Evolutionary conservation across 2,113 vertebrate species (phyloP).

Genomic region (Phrynosoma blainvillii): DNA sequence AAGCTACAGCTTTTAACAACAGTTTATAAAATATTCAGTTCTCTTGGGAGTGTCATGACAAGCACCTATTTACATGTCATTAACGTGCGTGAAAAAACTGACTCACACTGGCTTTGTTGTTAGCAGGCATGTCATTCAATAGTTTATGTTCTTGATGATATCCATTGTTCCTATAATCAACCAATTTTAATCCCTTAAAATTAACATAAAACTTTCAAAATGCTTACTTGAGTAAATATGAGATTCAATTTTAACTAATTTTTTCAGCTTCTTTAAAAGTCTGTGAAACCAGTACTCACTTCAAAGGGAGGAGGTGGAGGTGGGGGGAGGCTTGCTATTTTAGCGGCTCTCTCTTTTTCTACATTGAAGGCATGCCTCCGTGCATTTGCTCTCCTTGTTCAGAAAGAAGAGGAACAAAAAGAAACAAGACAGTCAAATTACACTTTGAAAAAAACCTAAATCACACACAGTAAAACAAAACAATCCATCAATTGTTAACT

Average conservation of each 20-base stretch:
- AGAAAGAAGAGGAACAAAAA: background rate
- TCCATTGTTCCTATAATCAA: background rate
- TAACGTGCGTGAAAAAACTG: background rate
- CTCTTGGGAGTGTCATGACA: background rate
- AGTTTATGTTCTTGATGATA: background rate
- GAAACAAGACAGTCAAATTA: constrained; percentile 15
- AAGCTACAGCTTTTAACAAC: background rate
- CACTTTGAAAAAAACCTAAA: background rate
- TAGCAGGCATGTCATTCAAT: background rate
- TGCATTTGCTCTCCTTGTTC: constrained; percentile 78
- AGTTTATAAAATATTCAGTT: background rate
- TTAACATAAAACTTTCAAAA: background rate
- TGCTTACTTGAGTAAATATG: background rate
- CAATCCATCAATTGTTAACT: background rate
- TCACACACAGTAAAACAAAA: background rate
- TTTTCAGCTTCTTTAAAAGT: background rate
- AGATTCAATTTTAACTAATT: background rate
- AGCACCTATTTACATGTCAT: background rate
- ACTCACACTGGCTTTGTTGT: background rate
- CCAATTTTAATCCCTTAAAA: background rate
- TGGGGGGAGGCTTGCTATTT: constrained; percentile 84
- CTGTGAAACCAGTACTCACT: constrained; percentile 66
- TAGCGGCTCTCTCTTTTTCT: constrained; percentile 88
- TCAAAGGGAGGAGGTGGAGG: constrained; percentile 80
- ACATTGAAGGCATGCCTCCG: constrained; percentile 84